A percentile compares a stretch with the other conserved stretches of the same genome.
phyloP scores from a whole-genome alignment of 2,113 vertebrate genomes.

The Actenoides lindsayi region DNA sequence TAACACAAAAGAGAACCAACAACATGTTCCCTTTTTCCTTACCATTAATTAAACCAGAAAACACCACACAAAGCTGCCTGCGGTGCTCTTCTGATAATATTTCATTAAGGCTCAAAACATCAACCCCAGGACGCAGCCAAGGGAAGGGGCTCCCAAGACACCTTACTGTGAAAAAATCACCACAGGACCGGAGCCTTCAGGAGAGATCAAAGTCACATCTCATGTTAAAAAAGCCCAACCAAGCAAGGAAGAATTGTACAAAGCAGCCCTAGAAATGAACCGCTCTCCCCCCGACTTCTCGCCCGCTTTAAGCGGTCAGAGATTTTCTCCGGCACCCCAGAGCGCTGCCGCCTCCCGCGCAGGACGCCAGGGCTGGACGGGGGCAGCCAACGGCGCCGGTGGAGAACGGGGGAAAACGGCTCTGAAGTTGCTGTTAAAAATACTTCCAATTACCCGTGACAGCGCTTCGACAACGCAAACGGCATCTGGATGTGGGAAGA shows the following conservation, averaged over 20 bases:
- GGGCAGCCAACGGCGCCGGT: neutral
- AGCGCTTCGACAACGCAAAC: neutral
- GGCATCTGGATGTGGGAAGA: neutral
- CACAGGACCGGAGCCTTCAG: neutral
- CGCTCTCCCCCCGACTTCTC: neutral
- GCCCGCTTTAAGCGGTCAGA: neutral
- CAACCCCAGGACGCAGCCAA: neutral
- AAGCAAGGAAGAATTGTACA: neutral
- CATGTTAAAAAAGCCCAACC: neutral
- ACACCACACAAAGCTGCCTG: neutral
- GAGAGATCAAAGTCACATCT: neutral
- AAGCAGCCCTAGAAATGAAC: neutral
- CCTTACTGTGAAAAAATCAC: neutral
- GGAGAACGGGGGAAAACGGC: neutral
- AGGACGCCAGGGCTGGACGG: neutral
- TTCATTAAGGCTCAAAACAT: neutral
- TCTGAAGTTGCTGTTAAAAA: neutral
- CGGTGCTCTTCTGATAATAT: neutral
- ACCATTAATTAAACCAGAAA: neutral
- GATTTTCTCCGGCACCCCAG: neutral
- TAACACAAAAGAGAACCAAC: neutral
- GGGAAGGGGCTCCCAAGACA: neutral
- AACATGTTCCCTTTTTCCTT: neutral
- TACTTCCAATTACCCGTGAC: neutral
- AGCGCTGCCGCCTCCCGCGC: fast-evolving